Evolutionary conservation across 2,113 vertebrate species (phyloP).

Genomic region (Corythaixoides concolor): DNA sequence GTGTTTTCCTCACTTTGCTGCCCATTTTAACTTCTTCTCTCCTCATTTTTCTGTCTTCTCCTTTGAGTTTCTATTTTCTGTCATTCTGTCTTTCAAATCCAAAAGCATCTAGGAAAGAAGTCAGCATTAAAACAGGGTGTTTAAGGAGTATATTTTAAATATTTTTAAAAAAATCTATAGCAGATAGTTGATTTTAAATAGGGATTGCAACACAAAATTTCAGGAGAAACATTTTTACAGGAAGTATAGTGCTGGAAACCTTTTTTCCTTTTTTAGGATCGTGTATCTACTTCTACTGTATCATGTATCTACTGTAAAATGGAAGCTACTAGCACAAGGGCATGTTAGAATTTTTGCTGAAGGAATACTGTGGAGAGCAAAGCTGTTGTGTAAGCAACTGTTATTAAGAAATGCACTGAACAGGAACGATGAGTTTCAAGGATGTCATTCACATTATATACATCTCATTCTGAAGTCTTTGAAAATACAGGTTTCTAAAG

Average conservation of each 20-base stretch:
- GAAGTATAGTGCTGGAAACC: background rate
- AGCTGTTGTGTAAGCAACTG: background rate
- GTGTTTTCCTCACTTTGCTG: background rate
- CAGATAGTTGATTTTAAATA: background rate
- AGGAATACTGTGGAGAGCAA: background rate
- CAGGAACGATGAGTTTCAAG: background rate
- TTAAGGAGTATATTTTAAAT: background rate
- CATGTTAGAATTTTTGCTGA: background rate
- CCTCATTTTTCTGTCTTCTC: background rate
- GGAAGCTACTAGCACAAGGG: background rate
- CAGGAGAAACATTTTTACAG: background rate
- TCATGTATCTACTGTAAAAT: background rate
- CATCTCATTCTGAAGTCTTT: background rate
- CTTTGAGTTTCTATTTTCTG: background rate
- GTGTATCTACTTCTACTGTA: background rate
- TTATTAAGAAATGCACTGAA: background rate
- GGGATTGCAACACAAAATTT: background rate
- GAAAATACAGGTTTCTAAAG: background rate
- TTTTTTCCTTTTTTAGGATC: background rate
- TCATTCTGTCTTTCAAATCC: background rate
- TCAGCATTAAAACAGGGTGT: background rate
- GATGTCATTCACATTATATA: background rate
- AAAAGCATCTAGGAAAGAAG: background rate
- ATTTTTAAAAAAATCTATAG: background rate
- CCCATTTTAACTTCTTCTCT: background rate